Evolutionary conservation across 2,888 invertebrate species (phyloP).

Genomic region (Hypena proboscidalis): DNA sequence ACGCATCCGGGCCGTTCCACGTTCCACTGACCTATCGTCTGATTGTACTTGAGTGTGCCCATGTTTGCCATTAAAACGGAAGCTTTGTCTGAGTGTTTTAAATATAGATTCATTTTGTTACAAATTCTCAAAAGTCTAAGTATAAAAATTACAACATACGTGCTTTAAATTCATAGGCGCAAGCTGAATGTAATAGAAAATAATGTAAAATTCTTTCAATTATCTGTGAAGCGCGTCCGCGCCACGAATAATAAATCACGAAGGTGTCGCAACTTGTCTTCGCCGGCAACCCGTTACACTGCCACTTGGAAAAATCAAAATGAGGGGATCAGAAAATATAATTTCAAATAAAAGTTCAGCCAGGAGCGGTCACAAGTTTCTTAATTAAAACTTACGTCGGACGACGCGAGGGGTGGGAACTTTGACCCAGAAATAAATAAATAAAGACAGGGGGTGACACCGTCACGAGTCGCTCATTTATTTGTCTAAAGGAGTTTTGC

Average conservation of each 20-base stretch:
- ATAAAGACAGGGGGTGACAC: conserved; percentile 68
- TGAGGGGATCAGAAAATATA: conserved; percentile 80
- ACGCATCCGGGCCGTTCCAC: conserved; percentile 28
- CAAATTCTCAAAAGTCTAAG: not conserved
- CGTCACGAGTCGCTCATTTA: conserved; percentile 82
- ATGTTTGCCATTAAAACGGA: conserved; percentile 15
- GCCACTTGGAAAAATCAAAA: conserved; percentile 71
- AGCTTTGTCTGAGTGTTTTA: conserved; percentile 5
- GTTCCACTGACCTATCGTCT: conserved; percentile 37
- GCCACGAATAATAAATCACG: conserved; percentile 74
- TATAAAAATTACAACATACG: not conserved
- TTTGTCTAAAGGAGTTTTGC: conserved; percentile 78
- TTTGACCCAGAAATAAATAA: conserved; percentile 85
- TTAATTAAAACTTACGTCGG: conserved; percentile 86
- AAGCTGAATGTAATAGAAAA: conserved; percentile 44
- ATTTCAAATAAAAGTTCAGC: conserved; percentile 83
- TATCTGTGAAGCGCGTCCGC: conserved; percentile 53
- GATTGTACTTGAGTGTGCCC: conserved; percentile 6
- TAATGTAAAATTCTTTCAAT: conserved; percentile 63
- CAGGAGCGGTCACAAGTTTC: conserved; percentile 83
- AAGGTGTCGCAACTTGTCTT: conserved; percentile 73
- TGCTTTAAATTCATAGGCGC: conserved; percentile 17
- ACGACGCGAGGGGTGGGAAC: conserved; percentile 75
- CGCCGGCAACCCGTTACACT: conserved; percentile 74
- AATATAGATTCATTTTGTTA: too few species aligned